Evolutionary conservation across 1,140 invertebrate genomes (phyloP).

Genomic region (Myzus persicae): DNA sequence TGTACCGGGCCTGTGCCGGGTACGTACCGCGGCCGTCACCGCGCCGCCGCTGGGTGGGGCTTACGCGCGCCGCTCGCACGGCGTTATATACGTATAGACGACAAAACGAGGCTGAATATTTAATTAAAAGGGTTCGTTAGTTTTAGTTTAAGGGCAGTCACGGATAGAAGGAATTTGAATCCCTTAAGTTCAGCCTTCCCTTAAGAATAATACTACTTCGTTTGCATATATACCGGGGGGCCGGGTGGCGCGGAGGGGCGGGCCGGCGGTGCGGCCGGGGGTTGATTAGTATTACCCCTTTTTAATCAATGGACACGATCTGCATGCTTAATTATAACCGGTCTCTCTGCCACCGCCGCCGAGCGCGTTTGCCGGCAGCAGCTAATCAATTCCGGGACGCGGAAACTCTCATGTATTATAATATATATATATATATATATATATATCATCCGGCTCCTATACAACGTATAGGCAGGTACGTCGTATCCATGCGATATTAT

Average conservation of each 20-base stretch:
- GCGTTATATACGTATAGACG: slow-evolving; percentile 14
- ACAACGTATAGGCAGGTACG: not conserved
- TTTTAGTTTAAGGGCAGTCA: slow-evolving; percentile 59
- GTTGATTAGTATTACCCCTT: slow-evolving; percentile 59
- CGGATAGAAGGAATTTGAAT: slow-evolving; percentile 59
- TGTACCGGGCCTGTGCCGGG: not conserved
- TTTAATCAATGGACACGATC: slow-evolving; percentile 59
- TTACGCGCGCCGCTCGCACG: not conserved
- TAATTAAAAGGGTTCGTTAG: slow-evolving; percentile 59
- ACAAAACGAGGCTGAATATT: slow-evolving; percentile 58
- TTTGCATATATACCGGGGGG: slow-evolving; percentile 52
- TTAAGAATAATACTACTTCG: slow-evolving; percentile 59
- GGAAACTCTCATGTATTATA: slow-evolving; percentile 45
- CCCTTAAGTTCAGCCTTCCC: slow-evolving; percentile 58
- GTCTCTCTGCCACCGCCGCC: slow-evolving; percentile 40
- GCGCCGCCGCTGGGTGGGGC: slow-evolving; percentile 1
- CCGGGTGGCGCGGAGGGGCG: not conserved
- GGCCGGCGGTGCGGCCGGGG: not conserved
- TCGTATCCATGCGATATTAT: not conserved
- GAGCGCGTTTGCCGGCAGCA: not conserved
- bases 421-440: too few relatives aligned
- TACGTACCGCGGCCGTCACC: not conserved
- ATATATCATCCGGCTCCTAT: not conserved
- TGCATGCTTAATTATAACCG: slow-evolving; percentile 59
- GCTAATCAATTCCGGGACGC: slow-evolving; percentile 58